phyloP scores from a whole-genome alignment of 1,140 invertebrate genomes.

The Bombus ignitus region DNA sequence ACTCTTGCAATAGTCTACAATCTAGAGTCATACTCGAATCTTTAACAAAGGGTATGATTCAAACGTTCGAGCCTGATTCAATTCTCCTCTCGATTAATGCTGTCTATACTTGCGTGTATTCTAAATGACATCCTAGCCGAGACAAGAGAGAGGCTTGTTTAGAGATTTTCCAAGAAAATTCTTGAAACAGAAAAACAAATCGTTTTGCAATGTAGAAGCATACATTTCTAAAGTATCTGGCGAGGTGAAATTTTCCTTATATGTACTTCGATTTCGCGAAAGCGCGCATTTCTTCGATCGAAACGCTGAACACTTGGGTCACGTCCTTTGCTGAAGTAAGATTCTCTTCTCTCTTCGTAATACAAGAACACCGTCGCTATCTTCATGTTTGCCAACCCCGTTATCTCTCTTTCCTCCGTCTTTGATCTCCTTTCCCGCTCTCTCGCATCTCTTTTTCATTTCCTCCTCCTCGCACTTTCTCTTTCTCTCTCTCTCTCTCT shows the following conservation, averaged over 20 bases:
- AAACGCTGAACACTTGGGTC: neutral
- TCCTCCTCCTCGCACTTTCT: conserved; percentile 47
- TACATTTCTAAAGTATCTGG: neutral
- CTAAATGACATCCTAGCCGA: neutral
- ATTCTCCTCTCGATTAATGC: neutral
- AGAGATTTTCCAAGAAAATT: neutral
- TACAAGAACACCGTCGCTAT: conserved; percentile 73
- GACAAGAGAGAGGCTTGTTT: neutral
- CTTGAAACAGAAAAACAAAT: neutral
- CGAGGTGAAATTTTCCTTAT: neutral
- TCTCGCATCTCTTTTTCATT: conserved; percentile 39
- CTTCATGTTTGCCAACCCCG: conserved; percentile 81
- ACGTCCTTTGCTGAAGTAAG: conserved; percentile 1
- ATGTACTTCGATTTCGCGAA: neutral
- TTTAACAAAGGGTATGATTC: neutral
- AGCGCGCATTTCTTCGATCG: neutral
- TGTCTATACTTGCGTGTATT: neutral
- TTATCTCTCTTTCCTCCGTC: conserved; percentile 75
- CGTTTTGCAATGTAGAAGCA: neutral
- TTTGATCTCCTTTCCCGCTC: conserved; percentile 60
- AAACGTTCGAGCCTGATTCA: neutral
- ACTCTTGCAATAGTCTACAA: neutral
- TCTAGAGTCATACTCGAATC: neutral
- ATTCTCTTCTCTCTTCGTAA: conserved; percentile 33
- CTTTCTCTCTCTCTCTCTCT: conserved; percentile 18